Percentiles rank a stretch among this genome's conserved stretches.
These are phyloP conservation scores for Tanytarsus gracilentus DNA, from an alignment of 2,888 invertebrate species.

Conservation along the genomic window DNA sequence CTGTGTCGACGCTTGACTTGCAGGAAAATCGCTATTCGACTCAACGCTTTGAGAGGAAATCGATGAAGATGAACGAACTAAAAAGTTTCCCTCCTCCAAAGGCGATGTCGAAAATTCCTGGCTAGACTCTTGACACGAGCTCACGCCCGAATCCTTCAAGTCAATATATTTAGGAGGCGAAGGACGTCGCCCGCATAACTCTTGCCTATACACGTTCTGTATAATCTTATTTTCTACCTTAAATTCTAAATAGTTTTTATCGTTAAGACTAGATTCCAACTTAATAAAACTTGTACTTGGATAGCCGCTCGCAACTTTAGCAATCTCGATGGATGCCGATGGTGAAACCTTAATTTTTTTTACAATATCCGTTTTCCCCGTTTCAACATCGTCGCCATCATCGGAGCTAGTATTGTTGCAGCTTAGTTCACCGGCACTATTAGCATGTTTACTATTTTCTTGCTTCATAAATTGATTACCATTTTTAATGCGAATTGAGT, in stretches of 20 bases:
- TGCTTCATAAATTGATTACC: conserved; percentile 19
- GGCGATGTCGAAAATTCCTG: conserved; percentile 31
- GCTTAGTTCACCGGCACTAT: conserved; percentile 26
- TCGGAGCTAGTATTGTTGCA: conserved; percentile 27
- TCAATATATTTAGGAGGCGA: not conserved
- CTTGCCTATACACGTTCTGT: conserved; percentile 21
- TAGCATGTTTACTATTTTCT: conserved; percentile 21
- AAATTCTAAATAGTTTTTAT: conserved; percentile 6
- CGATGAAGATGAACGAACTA: conserved; percentile 12
- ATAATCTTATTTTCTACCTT: conserved; percentile 25
- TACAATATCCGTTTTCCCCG: not conserved
- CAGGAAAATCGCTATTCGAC: conserved; percentile 11
- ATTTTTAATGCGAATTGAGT: not conserved
- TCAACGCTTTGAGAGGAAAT: conserved; percentile 5
- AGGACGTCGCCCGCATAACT: not conserved
- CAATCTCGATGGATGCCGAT: conserved; percentile 16
- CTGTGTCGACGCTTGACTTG: conserved; percentile 16
- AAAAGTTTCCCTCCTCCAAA: not conserved
- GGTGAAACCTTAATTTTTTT: conserved; percentile 18
- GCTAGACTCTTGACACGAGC: conserved; percentile 33
- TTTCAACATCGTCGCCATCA: conserved; percentile 16
- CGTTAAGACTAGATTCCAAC: not conserved
- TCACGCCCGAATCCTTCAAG: conserved; percentile 34
- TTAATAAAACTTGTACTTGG: conserved; percentile 22
- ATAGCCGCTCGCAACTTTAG: conserved; percentile 3